phyloP scores from a whole-genome alignment of 2,797 vertebrate genomes.

The Urocyon cinereoargenteus region DNA sequence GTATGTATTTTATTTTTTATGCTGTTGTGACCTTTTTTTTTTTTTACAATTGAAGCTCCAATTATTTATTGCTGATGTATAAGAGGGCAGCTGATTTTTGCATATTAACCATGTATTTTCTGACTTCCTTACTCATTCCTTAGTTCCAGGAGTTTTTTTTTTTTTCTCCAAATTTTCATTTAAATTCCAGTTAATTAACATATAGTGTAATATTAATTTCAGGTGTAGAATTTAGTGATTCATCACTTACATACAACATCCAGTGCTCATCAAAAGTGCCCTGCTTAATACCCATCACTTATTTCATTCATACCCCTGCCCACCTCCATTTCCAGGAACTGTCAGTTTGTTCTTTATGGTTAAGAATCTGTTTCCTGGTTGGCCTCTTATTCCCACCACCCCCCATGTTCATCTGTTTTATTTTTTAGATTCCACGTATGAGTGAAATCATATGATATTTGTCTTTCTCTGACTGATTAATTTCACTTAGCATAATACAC shows the following conservation, averaged over 20 bases:
- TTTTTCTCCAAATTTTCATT: background rate
- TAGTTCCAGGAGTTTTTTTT: background rate
- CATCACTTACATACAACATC: background rate
- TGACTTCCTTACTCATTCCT: background rate
- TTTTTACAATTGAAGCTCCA: background rate
- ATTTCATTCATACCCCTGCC: background rate
- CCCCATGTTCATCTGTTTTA: background rate
- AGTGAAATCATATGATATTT: background rate
- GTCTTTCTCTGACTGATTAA: background rate
- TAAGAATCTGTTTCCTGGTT: background rate
- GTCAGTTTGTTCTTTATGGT: background rate
- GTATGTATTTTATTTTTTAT: background rate
- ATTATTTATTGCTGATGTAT: background rate
- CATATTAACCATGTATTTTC: background rate
- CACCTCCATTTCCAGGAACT: background rate
- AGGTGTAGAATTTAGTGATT: background rate
- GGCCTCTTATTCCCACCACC: background rate
- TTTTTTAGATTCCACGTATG: background rate
- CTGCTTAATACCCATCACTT: background rate
- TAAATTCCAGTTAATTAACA: background rate
- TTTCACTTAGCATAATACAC: background rate
- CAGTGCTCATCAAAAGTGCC: background rate
- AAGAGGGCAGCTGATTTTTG: background rate
- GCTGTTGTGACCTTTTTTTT: background rate
- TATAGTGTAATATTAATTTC: background rate